Percentiles rank a stretch among this genome's conserved stretches.
phyloP scores from a whole-genome alignment of 1,140 invertebrate genomes.

The Oppia nitens region DNA sequence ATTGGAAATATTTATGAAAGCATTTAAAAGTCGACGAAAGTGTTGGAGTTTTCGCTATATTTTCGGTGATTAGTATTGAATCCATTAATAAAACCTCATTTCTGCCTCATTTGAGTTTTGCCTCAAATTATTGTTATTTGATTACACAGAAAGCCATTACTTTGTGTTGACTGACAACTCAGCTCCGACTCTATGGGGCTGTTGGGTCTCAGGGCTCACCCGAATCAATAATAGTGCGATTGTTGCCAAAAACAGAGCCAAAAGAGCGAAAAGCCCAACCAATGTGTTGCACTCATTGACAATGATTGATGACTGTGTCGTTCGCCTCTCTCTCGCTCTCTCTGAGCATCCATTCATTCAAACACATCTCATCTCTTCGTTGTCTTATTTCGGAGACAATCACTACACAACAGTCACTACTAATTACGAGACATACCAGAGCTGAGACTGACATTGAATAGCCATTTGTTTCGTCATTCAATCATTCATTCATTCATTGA shows the following conservation, averaged over 20 bases:
- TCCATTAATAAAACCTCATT: background rate
- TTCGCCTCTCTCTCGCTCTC: background rate
- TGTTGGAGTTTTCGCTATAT: too few species aligned
- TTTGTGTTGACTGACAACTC: background rate
- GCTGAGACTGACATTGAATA: background rate
- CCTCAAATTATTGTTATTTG: background rate
- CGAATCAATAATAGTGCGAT: background rate
- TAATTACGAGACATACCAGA: background rate
- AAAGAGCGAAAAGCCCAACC: background rate
- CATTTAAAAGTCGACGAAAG: too few species aligned
- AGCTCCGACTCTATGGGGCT: too few species aligned
- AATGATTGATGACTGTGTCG: background rate
- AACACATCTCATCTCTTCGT: background rate
- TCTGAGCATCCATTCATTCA: background rate
- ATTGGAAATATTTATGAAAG: too few species aligned
- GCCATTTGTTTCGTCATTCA: background rate
- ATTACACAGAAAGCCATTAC: background rate
- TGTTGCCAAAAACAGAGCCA: background rate
- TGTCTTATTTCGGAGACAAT: background rate
- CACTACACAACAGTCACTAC: background rate
- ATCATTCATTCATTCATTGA: background rate
- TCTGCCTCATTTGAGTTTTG: background rate
- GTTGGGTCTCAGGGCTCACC: too few species aligned
- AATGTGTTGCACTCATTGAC: background rate
- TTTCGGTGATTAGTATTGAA: too few species aligned